Percentiles rank a stretch among this genome's conserved stretches.
Conservation (phyloP, 2,113 vertebrate genomes). For the Oplegnathus fasciatus region DNA sequence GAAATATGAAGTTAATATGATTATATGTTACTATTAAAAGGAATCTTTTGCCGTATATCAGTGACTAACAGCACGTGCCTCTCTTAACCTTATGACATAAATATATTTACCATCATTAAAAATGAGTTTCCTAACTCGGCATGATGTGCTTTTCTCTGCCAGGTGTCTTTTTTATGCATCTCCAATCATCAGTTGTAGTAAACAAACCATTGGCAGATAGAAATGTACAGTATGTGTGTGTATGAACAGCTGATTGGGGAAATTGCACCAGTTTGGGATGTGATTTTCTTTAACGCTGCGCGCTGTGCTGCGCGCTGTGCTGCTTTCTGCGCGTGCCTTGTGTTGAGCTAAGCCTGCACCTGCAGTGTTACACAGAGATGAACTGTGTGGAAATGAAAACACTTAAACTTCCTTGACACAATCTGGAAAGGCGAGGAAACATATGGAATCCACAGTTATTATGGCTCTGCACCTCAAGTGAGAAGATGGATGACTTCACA, state of each 20-base stretch:
- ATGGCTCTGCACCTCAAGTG: conserved; percentile 64
- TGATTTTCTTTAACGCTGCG: conserved; percentile 31
- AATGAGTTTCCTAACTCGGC: conserved; percentile 12
- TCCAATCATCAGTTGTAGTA: conserved; percentile 26
- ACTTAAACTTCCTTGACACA: conserved; percentile 73
- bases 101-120: conserved; percentile 46
- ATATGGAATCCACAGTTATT: conserved; percentile 72
- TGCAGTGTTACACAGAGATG: conserved; percentile 47
- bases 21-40: conserved; percentile 13
- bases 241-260: conserved; percentile 50
- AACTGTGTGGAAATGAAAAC: conserved; percentile 74
- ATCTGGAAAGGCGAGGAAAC: conserved; percentile 70
- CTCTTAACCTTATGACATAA: conserved; percentile 17
- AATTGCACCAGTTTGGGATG: conserved; percentile 39
- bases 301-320: neutral
- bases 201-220: conserved; percentile 31
- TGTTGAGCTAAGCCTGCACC: conserved; percentile 48
- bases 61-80: conserved; percentile 29
- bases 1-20: conserved; percentile 35
- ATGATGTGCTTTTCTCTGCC: conserved; percentile 10
- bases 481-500: conserved; percentile 76
- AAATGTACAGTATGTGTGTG: conserved; percentile 4
- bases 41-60: conserved; percentile 20
- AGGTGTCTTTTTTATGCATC: conserved; percentile 44
- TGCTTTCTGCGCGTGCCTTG: conserved; percentile 7